Evolutionary conservation across 2,113 vertebrate species (phyloP), one percentile per base, ranked within the genome.

Genomic region (Scatophagus argus): DNA sequence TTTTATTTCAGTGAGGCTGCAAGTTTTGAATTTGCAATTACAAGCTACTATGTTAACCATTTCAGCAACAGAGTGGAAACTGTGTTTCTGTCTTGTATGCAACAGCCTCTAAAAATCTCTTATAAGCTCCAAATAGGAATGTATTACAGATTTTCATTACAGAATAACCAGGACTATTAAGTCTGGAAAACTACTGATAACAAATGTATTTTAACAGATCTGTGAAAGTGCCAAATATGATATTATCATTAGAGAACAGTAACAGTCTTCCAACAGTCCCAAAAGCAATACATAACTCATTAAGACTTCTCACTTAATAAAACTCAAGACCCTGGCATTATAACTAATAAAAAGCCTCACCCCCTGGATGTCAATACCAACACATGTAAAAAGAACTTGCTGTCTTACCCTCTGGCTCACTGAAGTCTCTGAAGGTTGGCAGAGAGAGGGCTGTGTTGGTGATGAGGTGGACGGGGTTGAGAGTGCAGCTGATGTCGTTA

Each of bases 361-460:
- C 0, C 31, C 44, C n/a, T 46, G 21, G 7, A 23, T 7, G 21
- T 13, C 47, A 12, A 51, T 51, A 58, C 31, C n/a, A 58, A 56
- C 54, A 32, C 31, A 34, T 6, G 17, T n/a, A 13, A 19, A 63
- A 62, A 29, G 23, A 49, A 29, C 21, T n/a, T 10, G 29, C 27
- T 2, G 7, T 46, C 59, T 70, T 83, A 91, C 90, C 91, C 23
- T 86, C 46, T 3, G 88, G 72, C 19, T 39, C 23, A 21, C 4
- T 51, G 34, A 86, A 55, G 13, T 63, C 32, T 34, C 39, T 70
- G 54, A 89, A 74, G 31, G 66, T 84, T 31, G 91, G 90, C 55
- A 91, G 70, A 3, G 89, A 86, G 25, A 93, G 21, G n/a, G 51
- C 29, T 1, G 63, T 85, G 77, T 82, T 52, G 69, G 83, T 89